These are phyloP conservation scores for Callipepla californica DNA, from an alignment of 2,113 vertebrate species.

Conservation along the genomic window DNA sequence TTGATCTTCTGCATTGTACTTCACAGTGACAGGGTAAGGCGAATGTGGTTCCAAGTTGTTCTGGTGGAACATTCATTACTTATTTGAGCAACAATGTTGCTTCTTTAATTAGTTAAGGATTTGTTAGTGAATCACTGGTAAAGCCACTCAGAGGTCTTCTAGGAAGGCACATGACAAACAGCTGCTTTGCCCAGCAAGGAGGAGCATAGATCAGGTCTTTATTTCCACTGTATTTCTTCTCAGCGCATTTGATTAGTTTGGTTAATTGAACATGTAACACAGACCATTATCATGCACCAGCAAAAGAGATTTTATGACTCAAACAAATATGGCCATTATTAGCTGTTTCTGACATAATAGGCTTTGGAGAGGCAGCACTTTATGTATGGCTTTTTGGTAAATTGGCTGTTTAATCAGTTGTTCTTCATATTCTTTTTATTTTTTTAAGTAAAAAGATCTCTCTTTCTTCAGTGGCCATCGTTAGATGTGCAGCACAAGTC, in stretches of 20 bases:
- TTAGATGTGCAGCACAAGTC: accelerated
- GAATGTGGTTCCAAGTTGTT: background rate
- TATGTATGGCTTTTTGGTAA: slow-evolving; percentile 51
- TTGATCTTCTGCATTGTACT: background rate
- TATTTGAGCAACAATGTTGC: background rate
- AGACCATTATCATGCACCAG: slow-evolving; percentile 33
- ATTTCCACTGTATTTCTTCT: slow-evolving; percentile 16
- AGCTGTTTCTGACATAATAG: slow-evolving; percentile 61
- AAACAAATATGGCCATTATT: slow-evolving; percentile 66
- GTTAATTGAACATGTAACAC: slow-evolving; percentile 68
- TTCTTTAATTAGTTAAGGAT: background rate
- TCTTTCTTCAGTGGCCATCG: background rate
- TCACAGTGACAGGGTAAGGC: background rate
- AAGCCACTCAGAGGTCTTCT: background rate
- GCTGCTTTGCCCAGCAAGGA: background rate
- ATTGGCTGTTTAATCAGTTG: slow-evolving; percentile 49
- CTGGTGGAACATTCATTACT: background rate
- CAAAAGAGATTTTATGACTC: slow-evolving; percentile 50
- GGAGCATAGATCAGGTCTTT: background rate
- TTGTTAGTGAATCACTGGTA: background rate
- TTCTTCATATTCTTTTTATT: background rate
- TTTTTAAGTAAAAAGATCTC: background rate
- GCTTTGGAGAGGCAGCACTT: slow-evolving; percentile 37
- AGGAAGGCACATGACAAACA: background rate
- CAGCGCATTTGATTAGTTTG: slow-evolving; percentile 36